phyloP scores from a whole-genome alignment of 2,888 invertebrate species.

The Polyploca ridens region DNA sequence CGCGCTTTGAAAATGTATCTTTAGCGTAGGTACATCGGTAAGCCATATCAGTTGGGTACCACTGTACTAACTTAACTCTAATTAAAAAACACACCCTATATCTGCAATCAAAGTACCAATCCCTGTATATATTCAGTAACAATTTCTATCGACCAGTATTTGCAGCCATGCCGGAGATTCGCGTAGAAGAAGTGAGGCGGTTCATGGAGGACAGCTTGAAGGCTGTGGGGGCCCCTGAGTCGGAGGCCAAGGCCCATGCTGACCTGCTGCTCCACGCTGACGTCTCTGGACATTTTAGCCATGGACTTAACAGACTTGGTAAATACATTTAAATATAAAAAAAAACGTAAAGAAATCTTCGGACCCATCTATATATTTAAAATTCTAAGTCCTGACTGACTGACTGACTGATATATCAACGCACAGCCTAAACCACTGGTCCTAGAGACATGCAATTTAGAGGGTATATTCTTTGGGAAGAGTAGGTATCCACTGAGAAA shows the following conservation, averaged over 20 bases:
- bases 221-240: conserved; percentile 82
- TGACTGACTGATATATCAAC: no score
- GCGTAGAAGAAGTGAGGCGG: conserved; percentile 80
- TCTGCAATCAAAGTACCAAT: background rate
- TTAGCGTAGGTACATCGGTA: no score
- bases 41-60: no score
- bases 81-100: background rate
- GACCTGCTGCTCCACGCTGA: conserved; percentile 90
- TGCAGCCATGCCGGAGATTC: conserved; percentile 69
- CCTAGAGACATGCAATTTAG: no score
- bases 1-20: no score
- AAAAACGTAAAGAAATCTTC: no score
- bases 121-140: conserved; percentile 6
- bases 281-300: conserved; percentile 93
- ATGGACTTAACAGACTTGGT: conserved; percentile 93
- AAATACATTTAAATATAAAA: conserved; percentile 34
- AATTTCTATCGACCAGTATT: conserved; percentile 19
- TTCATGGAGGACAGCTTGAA: conserved; percentile 86
- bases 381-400: no score
- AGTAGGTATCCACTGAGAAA: no score
- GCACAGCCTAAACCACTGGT: no score
- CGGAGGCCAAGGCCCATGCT: conserved; percentile 86
- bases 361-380: no score
- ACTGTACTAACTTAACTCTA: no score
- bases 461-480: no score